A percentile compares a stretch with the other conserved stretches of the same genome.
These are phyloP conservation scores for Corythaixoides concolor DNA, from an alignment of 2,113 vertebrate species.

Conservation along the genomic window DNA sequence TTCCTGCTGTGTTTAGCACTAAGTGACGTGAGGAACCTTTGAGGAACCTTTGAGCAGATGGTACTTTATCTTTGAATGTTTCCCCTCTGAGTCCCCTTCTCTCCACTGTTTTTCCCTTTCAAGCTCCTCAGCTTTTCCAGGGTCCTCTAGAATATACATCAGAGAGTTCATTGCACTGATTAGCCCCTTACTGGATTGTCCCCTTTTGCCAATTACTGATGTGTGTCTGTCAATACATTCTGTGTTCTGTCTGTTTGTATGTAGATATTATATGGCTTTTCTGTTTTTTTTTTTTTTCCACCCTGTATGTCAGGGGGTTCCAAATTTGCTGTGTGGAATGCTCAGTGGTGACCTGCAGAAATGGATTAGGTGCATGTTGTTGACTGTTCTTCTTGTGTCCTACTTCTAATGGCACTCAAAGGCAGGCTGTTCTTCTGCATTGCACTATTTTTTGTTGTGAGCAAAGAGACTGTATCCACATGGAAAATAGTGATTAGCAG, in stretches of 20 bases:
- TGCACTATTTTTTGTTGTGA: not conserved
- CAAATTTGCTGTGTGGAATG: not conserved
- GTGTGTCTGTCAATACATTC: not conserved
- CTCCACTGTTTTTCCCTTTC: conserved; percentile 39
- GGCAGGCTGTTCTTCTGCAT: not conserved
- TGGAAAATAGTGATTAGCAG: not conserved
- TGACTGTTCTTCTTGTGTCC: not conserved
- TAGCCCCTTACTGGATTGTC: not conserved
- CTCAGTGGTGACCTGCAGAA: not conserved
- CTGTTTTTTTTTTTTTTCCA: not conserved
- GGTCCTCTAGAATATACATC: not conserved
- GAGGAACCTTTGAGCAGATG: conserved; percentile 70
- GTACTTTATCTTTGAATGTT: conserved; percentile 63
- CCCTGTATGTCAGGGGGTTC: not conserved
- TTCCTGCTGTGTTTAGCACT: conserved; percentile 29
- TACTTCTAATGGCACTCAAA: not conserved
- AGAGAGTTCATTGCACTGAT: not conserved
- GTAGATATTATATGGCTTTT: not conserved
- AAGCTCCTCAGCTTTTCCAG: not conserved
- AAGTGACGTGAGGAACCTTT: conserved; percentile 57
- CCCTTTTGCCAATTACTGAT: not conserved
- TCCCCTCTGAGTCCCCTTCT: conserved; percentile 59
- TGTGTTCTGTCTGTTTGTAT: not conserved
- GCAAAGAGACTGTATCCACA: not conserved
- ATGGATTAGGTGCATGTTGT: not conserved